These are phyloP conservation scores for Podotricha telesiphe DNA, from an alignment of 2,888 invertebrate species.

Conservation along the genomic window DNA sequence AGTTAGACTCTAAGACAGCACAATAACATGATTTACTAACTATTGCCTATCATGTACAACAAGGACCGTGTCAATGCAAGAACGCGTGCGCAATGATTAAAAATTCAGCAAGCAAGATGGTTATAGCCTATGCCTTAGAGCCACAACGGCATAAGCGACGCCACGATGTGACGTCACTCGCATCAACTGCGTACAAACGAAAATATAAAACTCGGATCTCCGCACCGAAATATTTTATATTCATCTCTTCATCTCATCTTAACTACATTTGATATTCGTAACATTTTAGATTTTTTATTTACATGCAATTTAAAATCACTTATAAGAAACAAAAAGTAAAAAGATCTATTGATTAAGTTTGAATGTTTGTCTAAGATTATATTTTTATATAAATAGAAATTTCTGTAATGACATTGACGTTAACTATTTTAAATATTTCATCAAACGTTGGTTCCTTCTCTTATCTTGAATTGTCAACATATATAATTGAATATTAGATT, in stretches of 20 bases:
- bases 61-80: slow-evolving; percentile 48
- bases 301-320: not conserved
- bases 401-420: not conserved
- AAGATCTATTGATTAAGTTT: not conserved
- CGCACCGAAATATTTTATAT: not conserved
- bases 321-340: not conserved
- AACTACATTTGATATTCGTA: too few species aligned
- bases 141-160: slow-evolving; percentile 11
- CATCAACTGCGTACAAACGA: slow-evolving; percentile 37
- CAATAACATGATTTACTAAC: slow-evolving; percentile 59
- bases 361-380: not conserved
- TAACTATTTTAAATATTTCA: slow-evolving; percentile 6
- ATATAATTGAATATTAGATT: not conserved
- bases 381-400: not conserved
- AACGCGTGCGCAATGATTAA: slow-evolving; percentile 64
- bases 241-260: too few species aligned
- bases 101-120: slow-evolving; percentile 38
- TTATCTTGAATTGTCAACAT: not conserved
- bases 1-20: slow-evolving; percentile 50
- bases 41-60: slow-evolving; percentile 32
- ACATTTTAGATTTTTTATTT: too few species aligned
- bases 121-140: not conserved
- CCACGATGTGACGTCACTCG: not conserved
- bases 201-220: not conserved
- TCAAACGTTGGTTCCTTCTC: not conserved